Base-by-base conservation (phyloP, 2,113 vertebrate species). In the Odontesthes bonariensis region DNA sequence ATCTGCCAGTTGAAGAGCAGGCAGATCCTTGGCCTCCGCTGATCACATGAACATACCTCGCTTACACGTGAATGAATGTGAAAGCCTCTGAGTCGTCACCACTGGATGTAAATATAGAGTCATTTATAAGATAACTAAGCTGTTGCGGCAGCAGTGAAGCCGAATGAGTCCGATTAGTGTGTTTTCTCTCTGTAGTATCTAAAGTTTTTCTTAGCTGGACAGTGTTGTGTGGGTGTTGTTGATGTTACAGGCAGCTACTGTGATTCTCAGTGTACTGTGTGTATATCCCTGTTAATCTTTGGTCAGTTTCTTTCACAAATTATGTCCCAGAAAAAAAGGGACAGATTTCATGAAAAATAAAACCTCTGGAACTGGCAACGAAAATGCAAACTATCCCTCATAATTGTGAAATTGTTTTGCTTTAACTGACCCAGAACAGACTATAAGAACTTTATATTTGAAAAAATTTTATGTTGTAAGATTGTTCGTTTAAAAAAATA, bases 21-120 rank as follows among this genome's bases (percentile, higher is more conserved):
- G 17, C 95, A 96, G 81, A 91, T 99, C 42, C 92, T 97, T 33
- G 97, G 95, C 58, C 95, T 98, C 92, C 96, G 97, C 66, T 98
- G 90, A 88, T 16, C 14, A 14, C 0, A 47, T 31, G 22, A 0
- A 49, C 4, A 2, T 23, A 19, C 3, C 32, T 6, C 35, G 47
- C 8, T 5, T 32, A 54, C 3, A 13, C 20, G 35, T 49, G 38
- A 49, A 31, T 7, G 11, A 73, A 32, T 56, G 31, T 78, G 33
- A 71, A 70, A 3, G 51, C 54, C 57, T 7, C 46, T 0, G 19
- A 63, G 65, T 74, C 55, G 6, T 47, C 7, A 44, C 27, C 68
- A 60, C 57, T 83, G 55, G 71, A 75, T 75, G 53, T 79, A 76
- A 79, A 62, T 70, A 3, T 56, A 74, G 10, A 38, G 8, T 65